Base-by-base conservation (phyloP, 2,797 vertebrate species). In the Benthosema pterotum region DNA sequence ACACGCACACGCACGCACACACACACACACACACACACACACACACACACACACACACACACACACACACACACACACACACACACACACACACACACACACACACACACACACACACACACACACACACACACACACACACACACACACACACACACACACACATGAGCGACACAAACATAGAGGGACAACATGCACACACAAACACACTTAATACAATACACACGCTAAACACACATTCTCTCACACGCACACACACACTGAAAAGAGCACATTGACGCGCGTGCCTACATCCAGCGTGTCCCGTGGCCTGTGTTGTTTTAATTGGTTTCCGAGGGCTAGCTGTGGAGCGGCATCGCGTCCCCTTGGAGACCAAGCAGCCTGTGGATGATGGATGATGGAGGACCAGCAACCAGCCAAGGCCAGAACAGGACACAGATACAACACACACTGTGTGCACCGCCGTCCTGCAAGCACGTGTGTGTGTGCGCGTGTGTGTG, bases 251-350 rank as follows among this genome's bases (percentile, higher is more conserved):
- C 42, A 16, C 57, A 48, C 12, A 18, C 48, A 42, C 42, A 48
- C 25, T 38, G 32, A 38, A 38, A 9, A 38, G 32, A 38, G 11
- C 32, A 38, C 32, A 38, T 38, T 38, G 7, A 38, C 11, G 32
- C 32, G 11, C 32, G 32, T 38, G 32, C 8, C 32, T 38, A 38
- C 32, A 38, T 38, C 8, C 32, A 38, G 7, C 3, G 32, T 38
- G 32, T 38, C 32, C 32, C 8, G 32, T n/a, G 59, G 74, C 57
- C 68, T 62, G 78, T 54, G 55, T 72, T 59, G 52, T 84, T 77
- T 86, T 94, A 93, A 94, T 93, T 94, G 93, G 93, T 94, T 95
- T 94, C 92, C 85, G 63, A 92, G 92, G 89, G 89, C 86, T 83
- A 67, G 65, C 83, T 80, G 85, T 77, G 80, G 82, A 79, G 82